Percentiles rank a stretch among this genome's conserved stretches.
Conservation (phyloP, 2,797 vertebrate genomes). For the Hipposideros larvatus region DNA sequence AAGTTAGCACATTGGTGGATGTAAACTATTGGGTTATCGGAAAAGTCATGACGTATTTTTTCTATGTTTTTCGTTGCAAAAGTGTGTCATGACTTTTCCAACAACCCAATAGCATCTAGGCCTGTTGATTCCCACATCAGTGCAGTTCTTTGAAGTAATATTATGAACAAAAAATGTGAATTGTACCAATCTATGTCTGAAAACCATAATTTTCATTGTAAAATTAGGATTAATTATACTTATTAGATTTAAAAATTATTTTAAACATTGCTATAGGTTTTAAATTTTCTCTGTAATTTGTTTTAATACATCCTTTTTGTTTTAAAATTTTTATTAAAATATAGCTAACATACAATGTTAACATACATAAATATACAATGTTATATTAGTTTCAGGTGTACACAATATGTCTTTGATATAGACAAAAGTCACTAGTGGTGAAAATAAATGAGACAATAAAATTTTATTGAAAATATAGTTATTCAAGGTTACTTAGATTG, state of each 20-base stretch:
- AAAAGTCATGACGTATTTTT: too few species aligned
- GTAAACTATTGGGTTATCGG: not conserved
- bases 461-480: not conserved
- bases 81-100: too few species aligned
- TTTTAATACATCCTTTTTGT: not conserved
- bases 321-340: too few species aligned
- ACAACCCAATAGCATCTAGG: not conserved
- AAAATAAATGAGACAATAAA: constrained; percentile 30
- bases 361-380: too few species aligned
- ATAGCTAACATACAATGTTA: too few species aligned
- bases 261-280: not conserved
- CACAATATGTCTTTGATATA: not conserved
- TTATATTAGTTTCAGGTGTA: too few species aligned
- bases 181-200: not conserved
- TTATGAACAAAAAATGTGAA: not conserved
- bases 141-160: not conserved
- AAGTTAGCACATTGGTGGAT: not conserved
- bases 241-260: constrained; percentile 16
- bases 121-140: not conserved
- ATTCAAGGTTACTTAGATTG: not conserved
- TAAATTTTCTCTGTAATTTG: not conserved
- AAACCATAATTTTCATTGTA: not conserved
- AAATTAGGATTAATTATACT: not conserved
- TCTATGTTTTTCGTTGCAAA: too few species aligned
- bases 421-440: not conserved